These are phyloP conservation scores for Idaea aversata DNA, from an alignment of 2,888 invertebrate species.

Conservation along the genomic window DNA sequence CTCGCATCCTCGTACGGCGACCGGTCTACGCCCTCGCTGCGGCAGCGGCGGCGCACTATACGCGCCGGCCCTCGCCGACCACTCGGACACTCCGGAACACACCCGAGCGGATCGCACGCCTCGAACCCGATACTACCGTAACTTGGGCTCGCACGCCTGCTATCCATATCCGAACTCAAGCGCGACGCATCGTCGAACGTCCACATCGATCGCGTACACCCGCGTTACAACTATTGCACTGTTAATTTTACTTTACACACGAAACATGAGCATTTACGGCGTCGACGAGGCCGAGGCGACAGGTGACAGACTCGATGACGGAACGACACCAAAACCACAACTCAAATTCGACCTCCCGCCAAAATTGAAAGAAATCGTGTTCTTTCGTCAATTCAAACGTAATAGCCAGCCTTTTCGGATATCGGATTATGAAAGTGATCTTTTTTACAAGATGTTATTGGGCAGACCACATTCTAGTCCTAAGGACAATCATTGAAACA, in stretches of 20 bases:
- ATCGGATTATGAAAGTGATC: background rate
- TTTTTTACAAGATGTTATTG: background rate
- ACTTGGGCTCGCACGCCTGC: conserved; percentile 66
- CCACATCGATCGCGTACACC: conserved; percentile 63
- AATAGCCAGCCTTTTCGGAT: background rate
- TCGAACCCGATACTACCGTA: conserved; percentile 74
- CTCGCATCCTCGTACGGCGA: conserved; percentile 74
- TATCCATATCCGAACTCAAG: conserved; percentile 73
- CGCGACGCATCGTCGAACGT: conserved; percentile 66
- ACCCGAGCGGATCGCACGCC: conserved; percentile 68
- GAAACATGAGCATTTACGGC: conserved; percentile 60
- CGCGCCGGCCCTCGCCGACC: conserved; percentile 63
- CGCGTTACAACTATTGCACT: conserved; percentile 67
- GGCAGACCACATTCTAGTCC: background rate
- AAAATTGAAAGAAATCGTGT: conserved; percentile 55
- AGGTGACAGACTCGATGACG: conserved; percentile 57
- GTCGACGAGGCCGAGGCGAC: conserved; percentile 64
- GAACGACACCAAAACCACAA: conserved; percentile 42
- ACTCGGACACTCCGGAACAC: conserved; percentile 65
- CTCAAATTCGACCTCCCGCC: conserved; percentile 65
- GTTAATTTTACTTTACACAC: conserved; percentile 64
- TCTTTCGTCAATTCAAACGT: background rate
- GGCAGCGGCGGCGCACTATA: conserved; percentile 72
- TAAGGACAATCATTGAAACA: background rate
- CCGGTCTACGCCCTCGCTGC: conserved; percentile 74